Conservation (phyloP, 2,888 invertebrate species). For the Chelonus formosanus region DNA sequence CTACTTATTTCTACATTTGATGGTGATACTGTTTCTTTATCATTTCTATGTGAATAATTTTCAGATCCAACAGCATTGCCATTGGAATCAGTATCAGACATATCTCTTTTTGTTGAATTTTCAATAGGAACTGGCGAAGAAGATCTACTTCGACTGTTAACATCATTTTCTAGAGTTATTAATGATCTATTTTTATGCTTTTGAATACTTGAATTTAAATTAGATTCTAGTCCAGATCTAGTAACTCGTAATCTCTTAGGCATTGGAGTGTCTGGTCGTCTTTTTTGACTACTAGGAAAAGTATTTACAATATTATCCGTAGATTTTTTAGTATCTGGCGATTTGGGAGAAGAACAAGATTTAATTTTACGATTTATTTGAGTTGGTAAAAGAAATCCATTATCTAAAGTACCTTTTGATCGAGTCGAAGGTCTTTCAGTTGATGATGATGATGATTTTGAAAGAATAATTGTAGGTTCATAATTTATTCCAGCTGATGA, state of each 20-base stretch:
- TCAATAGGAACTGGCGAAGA: neutral
- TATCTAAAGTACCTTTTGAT: slow-evolving; percentile 45
- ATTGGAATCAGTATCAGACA: slow-evolving; percentile 44
- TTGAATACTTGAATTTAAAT: slow-evolving; percentile 15
- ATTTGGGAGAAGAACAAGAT: slow-evolving; percentile 30
- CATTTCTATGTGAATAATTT: slow-evolving; percentile 6
- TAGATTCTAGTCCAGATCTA: slow-evolving; percentile 36
- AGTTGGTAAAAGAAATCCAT: slow-evolving; percentile 49
- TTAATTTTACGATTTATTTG: slow-evolving; percentile 34
- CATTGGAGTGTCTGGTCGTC: slow-evolving; percentile 56
- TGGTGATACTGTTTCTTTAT: slow-evolving; percentile 20
- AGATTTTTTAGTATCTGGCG: slow-evolving; percentile 17
- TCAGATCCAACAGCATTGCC: slow-evolving; percentile 43
- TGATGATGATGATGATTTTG: slow-evolving; percentile 1
- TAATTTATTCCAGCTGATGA: slow-evolving; percentile 27
- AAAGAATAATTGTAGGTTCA: slow-evolving; percentile 1
- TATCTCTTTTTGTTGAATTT: slow-evolving; percentile 1
- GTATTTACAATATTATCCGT: slow-evolving; percentile 13
- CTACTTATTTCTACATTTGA: slow-evolving; percentile 21
- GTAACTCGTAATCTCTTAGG: slow-evolving; percentile 43
- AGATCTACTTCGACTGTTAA: neutral
- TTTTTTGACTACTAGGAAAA: slow-evolving; percentile 37
- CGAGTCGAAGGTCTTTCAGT: slow-evolving; percentile 46
- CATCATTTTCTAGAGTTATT: slow-evolving; percentile 8
- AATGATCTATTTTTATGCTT: slow-evolving; percentile 28